Evolutionary conservation across 2,797 vertebrate genomes (phyloP).

Genomic region (Coregonus suidteri): DNA sequence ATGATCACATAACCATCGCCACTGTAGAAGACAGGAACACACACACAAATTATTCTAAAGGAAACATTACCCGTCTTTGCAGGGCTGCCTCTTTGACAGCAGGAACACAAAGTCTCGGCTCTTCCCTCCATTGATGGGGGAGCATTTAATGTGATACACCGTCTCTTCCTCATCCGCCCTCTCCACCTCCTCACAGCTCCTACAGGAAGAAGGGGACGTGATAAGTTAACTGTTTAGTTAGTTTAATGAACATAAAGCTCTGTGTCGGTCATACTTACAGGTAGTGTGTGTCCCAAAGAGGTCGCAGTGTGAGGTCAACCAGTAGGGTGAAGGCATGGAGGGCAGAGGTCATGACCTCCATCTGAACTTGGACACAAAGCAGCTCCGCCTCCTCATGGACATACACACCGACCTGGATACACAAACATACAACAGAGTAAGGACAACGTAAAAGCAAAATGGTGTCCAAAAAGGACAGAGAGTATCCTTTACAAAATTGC

Average conservation of each 20-base stretch:
- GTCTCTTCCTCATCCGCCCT: conserved; percentile 68
- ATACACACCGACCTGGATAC: conserved; percentile 69
- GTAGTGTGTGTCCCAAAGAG: conserved; percentile 72
- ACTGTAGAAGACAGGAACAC: neutral
- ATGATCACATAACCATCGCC: neutral
- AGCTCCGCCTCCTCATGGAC: conserved; percentile 67
- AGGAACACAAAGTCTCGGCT: conserved; percentile 75
- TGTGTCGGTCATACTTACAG: conserved; percentile 57
- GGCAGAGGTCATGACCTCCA: conserved; percentile 64
- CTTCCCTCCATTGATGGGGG: conserved; percentile 49
- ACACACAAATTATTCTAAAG: neutral
- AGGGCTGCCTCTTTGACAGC: conserved; percentile 69
- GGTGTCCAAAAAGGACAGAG: neutral
- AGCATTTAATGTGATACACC: conserved; percentile 71
- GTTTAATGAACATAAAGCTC: too few relatives aligned
- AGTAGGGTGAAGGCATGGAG: conserved; percentile 64
- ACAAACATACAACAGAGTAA: neutral
- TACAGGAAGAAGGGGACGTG: conserved; percentile 35
- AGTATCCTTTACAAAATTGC: neutral
- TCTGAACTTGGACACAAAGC: conserved; percentile 74
- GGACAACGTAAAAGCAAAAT: neutral
- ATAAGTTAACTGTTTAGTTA: neutral
- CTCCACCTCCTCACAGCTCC: conserved; percentile 70
- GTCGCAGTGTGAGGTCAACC: conserved; percentile 69
- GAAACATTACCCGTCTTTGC: conserved; percentile 59